A percentile compares a stretch with the other conserved stretches of the same genome.
Evolutionary conservation across 2,888 invertebrate species (phyloP).

Genomic region (Clitarchus hookeri): DNA sequence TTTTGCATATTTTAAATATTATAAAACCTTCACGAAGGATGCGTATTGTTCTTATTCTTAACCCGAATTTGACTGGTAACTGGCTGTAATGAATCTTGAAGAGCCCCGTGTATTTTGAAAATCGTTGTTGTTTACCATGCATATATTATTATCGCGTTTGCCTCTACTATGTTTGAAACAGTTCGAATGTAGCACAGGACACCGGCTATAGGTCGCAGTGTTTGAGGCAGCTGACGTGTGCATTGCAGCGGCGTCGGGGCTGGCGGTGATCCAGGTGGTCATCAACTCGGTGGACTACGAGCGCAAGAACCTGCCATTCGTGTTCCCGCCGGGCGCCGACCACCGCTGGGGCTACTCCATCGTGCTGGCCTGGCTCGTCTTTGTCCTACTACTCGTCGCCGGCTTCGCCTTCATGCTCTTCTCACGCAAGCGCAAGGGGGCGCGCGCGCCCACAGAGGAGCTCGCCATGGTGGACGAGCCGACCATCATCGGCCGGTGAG

Average conservation of each 20-base stretch:
- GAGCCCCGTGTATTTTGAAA: too few species aligned
- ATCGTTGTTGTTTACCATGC: too few species aligned
- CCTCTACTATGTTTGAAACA: too few species aligned
- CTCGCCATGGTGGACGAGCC: slow-evolving; percentile 85
- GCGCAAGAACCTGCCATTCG: slow-evolving; percentile 64
- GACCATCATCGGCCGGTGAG: slow-evolving; percentile 66
- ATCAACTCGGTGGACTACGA: slow-evolving; percentile 75
- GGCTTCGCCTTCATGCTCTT: slow-evolving; percentile 77
- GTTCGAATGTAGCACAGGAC: too few species aligned
- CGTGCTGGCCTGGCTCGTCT: slow-evolving; percentile 78
- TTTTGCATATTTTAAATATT: too few species aligned
- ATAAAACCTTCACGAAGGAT: too few species aligned
- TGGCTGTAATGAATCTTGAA: too few species aligned
- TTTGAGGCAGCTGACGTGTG: too few species aligned
- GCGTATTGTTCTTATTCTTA: too few species aligned
- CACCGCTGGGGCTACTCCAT: slow-evolving; percentile 75
- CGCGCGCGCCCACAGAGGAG: slow-evolving; percentile 80
- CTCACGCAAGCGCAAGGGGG: slow-evolving; percentile 83
- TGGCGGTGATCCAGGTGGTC: slow-evolving; percentile 82
- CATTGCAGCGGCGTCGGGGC: slow-evolving; percentile 70
- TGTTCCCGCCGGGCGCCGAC: slow-evolving; percentile 69
- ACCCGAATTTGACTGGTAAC: too few species aligned
- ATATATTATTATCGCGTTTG: too few species aligned
- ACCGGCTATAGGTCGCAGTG: too few species aligned
- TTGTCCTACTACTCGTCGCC: slow-evolving; percentile 68